phyloP scores from a whole-genome alignment of 2,888 invertebrate genomes.

The Pelosia muscerda region DNA sequence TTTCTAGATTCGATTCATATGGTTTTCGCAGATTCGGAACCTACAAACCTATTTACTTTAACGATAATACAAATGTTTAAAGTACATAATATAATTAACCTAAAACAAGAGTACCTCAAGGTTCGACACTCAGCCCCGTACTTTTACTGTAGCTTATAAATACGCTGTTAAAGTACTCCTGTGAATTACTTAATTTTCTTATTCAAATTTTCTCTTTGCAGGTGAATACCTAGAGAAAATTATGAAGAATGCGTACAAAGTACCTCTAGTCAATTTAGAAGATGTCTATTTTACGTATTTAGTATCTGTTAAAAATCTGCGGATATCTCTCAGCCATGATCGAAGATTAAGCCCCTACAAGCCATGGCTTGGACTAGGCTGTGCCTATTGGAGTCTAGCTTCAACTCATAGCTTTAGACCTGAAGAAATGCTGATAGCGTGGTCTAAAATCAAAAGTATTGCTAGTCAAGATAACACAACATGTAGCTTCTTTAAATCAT shows the following conservation, averaged over 20 bases:
- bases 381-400: slow-evolving; percentile 15
- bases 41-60: too few relatives aligned
- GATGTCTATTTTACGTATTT: slow-evolving; percentile 91
- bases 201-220: slow-evolving; percentile 53
- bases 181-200: not conserved
- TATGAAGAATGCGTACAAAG: slow-evolving; percentile 82
- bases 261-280: slow-evolving; percentile 89
- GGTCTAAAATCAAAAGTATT: slow-evolving; percentile 11
- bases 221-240: slow-evolving; percentile 73
- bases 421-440: slow-evolving; percentile 8
- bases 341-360: slow-evolving; percentile 11
- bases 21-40: too few relatives aligned
- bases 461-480: slow-evolving; percentile 10
- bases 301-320: slow-evolving; percentile 78
- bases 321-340: not conserved
- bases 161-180: not conserved
- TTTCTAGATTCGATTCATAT: too few relatives aligned
- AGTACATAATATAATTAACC: not conserved
- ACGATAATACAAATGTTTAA: not conserved
- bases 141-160: not conserved
- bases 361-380: slow-evolving; percentile 12
- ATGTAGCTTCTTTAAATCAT: slow-evolving; percentile 12
- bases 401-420: slow-evolving; percentile 14
- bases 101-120: not conserved
- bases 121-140: not conserved